phyloP scores from a whole-genome alignment of 2,888 invertebrate genomes.

The Platerodrilus igneus region DNA sequence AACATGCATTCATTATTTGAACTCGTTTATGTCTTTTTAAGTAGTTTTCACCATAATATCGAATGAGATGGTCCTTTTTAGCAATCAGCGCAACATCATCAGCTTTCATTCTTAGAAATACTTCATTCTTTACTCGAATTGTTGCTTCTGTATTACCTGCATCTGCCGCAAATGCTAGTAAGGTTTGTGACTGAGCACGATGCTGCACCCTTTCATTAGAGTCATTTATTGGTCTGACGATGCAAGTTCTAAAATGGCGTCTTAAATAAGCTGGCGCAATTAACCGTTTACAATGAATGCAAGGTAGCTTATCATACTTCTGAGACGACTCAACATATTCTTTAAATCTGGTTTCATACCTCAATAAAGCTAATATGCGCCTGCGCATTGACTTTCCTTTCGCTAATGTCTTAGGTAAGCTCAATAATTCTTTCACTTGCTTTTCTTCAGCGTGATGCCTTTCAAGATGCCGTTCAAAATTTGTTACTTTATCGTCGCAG shows the following conservation, averaged over 20 bases:
- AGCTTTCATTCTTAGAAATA: slow-evolving; percentile 12
- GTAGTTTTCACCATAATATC: slow-evolving; percentile 14
- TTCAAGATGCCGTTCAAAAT: slow-evolving; percentile 20
- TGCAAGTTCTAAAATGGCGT: slow-evolving; percentile 20
- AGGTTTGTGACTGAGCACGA: slow-evolving; percentile 7
- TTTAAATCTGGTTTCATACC: slow-evolving; percentile 13
- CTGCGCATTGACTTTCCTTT: slow-evolving; percentile 17
- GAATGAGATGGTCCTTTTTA: slow-evolving; percentile 11
- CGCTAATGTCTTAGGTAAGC: slow-evolving; percentile 15
- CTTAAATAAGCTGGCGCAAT: slow-evolving; percentile 16
- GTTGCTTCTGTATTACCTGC: slow-evolving; percentile 6
- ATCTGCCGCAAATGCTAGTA: slow-evolving; percentile 10
- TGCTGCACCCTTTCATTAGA: slow-evolving; percentile 11
- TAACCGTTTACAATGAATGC: slow-evolving; percentile 20
- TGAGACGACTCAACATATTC: slow-evolving; percentile 11
- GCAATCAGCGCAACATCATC: slow-evolving; percentile 10
- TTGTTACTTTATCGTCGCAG: slow-evolving; percentile 17
- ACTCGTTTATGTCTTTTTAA: slow-evolving; percentile 14
- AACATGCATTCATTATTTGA: slow-evolving; percentile 8
- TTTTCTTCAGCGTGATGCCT: slow-evolving; percentile 20
- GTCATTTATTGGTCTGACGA: slow-evolving; percentile 17
- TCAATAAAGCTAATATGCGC: slow-evolving; percentile 15
- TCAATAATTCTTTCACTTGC: slow-evolving; percentile 17
- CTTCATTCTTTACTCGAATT: slow-evolving; percentile 10
- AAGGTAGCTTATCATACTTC: slow-evolving; percentile 16